Percentiles rank a stretch among this genome's conserved stretches.
phyloP scores from a whole-genome alignment of 2,113 vertebrate genomes.

The Deroptyus accipitrinus region DNA sequence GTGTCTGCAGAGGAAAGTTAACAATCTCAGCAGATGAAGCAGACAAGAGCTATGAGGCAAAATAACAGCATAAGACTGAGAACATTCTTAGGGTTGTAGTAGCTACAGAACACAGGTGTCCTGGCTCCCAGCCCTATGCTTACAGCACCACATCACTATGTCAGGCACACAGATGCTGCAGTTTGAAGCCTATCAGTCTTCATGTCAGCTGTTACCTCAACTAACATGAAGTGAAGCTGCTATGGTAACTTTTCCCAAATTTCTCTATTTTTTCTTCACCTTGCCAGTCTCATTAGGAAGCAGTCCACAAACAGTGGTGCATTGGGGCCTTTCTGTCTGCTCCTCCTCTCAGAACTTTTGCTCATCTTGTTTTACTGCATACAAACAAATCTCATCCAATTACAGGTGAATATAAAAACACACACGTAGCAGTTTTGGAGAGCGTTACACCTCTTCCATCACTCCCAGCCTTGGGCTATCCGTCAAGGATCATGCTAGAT shows the following conservation, averaged over 20 bases:
- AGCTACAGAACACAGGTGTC: not conserved
- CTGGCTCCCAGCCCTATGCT: not conserved
- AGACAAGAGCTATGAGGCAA: not conserved
- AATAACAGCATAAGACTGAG: not conserved
- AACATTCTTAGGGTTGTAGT: not conserved
- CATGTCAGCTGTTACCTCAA: not conserved
- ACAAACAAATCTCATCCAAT: not conserved
- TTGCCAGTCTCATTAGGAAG: not conserved
- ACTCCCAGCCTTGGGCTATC: not conserved
- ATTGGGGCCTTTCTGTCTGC: not conserved
- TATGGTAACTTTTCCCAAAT: not conserved
- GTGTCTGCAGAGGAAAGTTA: not conserved
- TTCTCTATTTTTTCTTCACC: not conserved
- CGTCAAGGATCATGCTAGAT: not conserved
- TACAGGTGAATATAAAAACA: not conserved
- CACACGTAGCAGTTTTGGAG: not conserved
- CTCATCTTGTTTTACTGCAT: not conserved
- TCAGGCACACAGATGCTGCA: slow-evolving; percentile 10
- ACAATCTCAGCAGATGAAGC: not conserved
- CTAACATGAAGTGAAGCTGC: not conserved
- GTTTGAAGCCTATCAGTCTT: not conserved
- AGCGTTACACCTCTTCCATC: not conserved
- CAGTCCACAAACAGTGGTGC: not conserved
- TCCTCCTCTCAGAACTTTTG: not conserved
- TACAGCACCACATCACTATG: not conserved